These are phyloP conservation scores for Phyllotis vaccarum DNA, from an alignment of 2,797 vertebrate species.

Conservation along the genomic window DNA sequence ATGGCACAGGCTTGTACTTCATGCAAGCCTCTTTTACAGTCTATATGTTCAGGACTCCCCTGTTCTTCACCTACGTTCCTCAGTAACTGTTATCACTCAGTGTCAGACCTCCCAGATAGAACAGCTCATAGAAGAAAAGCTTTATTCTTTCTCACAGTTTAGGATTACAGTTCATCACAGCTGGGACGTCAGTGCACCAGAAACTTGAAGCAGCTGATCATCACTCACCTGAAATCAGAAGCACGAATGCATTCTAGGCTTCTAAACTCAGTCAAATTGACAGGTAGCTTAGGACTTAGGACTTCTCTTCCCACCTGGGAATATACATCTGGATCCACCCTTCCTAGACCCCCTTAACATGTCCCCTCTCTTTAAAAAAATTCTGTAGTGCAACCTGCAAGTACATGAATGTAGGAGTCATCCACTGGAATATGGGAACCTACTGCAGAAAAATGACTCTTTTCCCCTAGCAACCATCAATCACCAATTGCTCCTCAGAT, in stretches of 20 bases:
- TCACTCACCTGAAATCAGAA: not conserved
- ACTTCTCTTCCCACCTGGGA: too few species aligned
- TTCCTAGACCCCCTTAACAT: not conserved
- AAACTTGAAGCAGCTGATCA: not conserved
- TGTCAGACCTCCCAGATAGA: fast-evolving
- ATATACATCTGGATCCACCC: not conserved
- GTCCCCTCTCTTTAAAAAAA: not conserved
- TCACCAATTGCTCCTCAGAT: not conserved
- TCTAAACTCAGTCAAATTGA: not conserved
- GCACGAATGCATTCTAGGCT: not conserved
- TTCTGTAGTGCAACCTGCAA: too few species aligned
- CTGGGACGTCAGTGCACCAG: not conserved
- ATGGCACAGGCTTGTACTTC: fast-evolving
- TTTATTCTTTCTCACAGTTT: not conserved
- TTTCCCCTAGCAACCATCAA: not conserved
- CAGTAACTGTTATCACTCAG: not conserved
- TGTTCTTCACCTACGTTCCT: not conserved
- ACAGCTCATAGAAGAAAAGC: not conserved
- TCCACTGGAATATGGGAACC: not conserved
- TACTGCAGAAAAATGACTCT: not conserved
- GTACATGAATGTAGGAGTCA: not conserved
- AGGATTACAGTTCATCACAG: too few species aligned
- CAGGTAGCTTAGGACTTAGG: not conserved
- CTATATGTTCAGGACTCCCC: fast-evolving
- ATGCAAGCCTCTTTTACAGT: not conserved